Evolutionary conservation across 2,113 vertebrate genomes (phyloP).

Genomic region (Nesoenas mayeri): DNA sequence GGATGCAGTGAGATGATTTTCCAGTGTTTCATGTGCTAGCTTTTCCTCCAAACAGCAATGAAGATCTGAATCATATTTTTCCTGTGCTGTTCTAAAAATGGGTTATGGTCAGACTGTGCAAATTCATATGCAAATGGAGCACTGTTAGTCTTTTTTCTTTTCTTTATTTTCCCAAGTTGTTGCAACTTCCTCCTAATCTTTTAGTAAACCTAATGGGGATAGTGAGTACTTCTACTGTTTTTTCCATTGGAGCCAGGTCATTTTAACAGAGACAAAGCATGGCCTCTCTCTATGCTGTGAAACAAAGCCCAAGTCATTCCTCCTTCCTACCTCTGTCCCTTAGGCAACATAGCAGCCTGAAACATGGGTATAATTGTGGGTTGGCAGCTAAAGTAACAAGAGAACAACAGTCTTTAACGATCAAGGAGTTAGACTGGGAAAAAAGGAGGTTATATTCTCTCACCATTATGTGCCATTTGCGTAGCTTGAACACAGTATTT

Average conservation of each 20-base stretch:
- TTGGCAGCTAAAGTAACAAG: not conserved
- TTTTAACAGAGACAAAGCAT: not conserved
- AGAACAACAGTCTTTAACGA: not conserved
- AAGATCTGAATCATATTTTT: constrained; percentile 37
- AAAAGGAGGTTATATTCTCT: not conserved
- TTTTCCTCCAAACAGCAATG: constrained; percentile 32
- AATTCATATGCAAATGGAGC: constrained; percentile 44
- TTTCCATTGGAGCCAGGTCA: not conserved
- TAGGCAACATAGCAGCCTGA: not conserved
- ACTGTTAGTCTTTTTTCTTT: not conserved
- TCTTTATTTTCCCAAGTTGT: not conserved
- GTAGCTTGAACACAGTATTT: not conserved
- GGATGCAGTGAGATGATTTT: constrained; percentile 14
- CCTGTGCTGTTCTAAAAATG: constrained; percentile 53
- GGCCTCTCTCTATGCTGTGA: not conserved
- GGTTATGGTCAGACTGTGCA: constrained; percentile 39
- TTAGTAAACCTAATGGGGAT: not conserved
- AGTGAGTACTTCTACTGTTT: not conserved
- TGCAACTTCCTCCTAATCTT: constrained; percentile 18
- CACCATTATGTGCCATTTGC: not conserved
- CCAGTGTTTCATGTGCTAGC: not conserved
- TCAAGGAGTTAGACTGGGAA: not conserved
- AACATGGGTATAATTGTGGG: not conserved
- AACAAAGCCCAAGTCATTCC: not conserved
- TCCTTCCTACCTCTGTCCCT: not conserved